phyloP scores from a whole-genome alignment of 1,140 invertebrate species.

The Macrosteles quadrilineatus region DNA sequence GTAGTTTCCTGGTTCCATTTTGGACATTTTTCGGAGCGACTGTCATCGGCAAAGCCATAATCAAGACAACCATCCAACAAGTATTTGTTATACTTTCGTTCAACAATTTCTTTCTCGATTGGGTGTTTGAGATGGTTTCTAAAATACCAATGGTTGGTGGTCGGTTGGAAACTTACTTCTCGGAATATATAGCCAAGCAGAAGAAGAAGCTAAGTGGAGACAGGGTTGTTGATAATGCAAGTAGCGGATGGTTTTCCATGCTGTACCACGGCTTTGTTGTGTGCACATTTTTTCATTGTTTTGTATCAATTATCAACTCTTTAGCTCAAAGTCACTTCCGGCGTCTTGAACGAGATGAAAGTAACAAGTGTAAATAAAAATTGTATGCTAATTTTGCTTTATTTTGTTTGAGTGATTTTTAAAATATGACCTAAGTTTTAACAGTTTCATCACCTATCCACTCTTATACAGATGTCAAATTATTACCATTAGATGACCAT shows the following conservation, averaged over 20 bases:
- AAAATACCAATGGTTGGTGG: slow-evolving; percentile 79
- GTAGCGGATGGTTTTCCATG: slow-evolving; percentile 66
- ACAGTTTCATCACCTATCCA: too few species aligned
- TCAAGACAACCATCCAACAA: slow-evolving; percentile 99
- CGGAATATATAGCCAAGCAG: slow-evolving; percentile 84
- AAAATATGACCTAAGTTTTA: too few species aligned
- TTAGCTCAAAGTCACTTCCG: slow-evolving; percentile 94
- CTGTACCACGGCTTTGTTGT: slow-evolving; percentile 92
- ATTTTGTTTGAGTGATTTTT: too few species aligned
- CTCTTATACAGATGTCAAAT: too few species aligned
- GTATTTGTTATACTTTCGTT: slow-evolving; percentile 98
- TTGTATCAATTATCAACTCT: slow-evolving; percentile 95
- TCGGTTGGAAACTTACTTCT: slow-evolving; percentile 82
- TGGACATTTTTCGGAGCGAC: slow-evolving; percentile 99
- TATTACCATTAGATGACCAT: too few species aligned
- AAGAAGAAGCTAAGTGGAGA: slow-evolving; percentile 81
- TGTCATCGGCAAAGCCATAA: slow-evolving; percentile 95
- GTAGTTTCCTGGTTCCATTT: slow-evolving; percentile 98
- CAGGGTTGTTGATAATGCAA: slow-evolving; percentile 54
- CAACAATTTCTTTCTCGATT: slow-evolving; percentile 86
- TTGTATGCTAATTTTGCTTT: too few species aligned
- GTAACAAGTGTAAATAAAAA: too few species aligned
- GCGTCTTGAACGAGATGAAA: slow-evolving; percentile 27
- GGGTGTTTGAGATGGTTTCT: slow-evolving; percentile 71
- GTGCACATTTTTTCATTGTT: slow-evolving; percentile 91